Percentiles rank a stretch among this genome's conserved stretches.
Conservation (phyloP, 2,113 vertebrate species). For the Neomonachus schauinslandi region DNA sequence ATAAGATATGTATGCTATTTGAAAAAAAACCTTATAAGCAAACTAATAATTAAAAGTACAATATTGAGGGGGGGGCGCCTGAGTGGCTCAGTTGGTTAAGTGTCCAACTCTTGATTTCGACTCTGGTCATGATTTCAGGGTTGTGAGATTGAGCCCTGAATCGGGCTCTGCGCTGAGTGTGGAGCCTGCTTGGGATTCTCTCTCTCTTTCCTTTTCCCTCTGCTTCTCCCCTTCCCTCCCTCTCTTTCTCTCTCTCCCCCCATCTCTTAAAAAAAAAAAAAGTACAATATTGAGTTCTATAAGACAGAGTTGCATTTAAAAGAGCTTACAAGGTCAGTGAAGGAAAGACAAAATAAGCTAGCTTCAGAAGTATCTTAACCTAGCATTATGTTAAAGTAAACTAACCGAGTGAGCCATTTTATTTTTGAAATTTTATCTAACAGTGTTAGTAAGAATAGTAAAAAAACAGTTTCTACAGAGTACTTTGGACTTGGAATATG, state of each 20-base stretch:
- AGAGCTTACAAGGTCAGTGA: neutral
- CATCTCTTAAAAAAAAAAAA: neutral
- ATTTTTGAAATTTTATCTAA: slow-evolving; percentile 19
- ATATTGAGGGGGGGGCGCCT: too few species aligned
- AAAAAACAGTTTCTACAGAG: neutral
- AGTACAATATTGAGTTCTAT: neutral
- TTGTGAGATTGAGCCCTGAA: too few species aligned
- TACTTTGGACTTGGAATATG: slow-evolving; percentile 17
- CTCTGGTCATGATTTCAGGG: too few species aligned
- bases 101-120: too few species aligned
- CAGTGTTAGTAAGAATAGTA: neutral
- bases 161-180: too few species aligned
- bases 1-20: neutral
- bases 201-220: too few species aligned
- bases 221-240: too few species aligned
- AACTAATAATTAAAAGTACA: neutral
- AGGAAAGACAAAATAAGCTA: neutral
- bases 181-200: too few species aligned
- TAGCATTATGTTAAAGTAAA: neutral
- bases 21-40: neutral
- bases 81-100: too few species aligned
- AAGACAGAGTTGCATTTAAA: neutral
- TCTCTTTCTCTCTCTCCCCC: neutral
- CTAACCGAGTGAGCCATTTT: neutral
- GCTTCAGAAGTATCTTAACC: neutral